These are phyloP conservation scores for Stichopus horrens DNA, from an alignment of 53 echinoderm and acorn worm genomes.

Conservation along the genomic window DNA sequence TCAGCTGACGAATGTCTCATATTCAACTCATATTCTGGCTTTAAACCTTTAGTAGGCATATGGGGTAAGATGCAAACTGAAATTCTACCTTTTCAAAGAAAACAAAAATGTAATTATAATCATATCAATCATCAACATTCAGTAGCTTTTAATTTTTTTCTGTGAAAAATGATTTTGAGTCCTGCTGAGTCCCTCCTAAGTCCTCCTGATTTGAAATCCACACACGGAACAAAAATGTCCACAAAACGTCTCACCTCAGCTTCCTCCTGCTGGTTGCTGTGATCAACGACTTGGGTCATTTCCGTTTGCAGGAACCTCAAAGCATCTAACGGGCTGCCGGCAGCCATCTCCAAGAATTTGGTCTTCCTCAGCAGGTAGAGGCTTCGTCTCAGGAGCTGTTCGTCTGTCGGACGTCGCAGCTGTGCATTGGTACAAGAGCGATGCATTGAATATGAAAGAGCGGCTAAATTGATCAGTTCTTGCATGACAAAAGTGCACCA, in stretches of 20 bases:
- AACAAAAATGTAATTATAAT: no score
- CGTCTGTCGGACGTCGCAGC: conserved; percentile 78
- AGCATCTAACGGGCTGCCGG: conserved; percentile 75
- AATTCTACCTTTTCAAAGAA: no score
- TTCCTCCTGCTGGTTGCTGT: conserved; percentile 77
- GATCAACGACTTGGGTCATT: conserved; percentile 75
- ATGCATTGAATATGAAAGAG: background rate
- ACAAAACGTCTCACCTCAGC: conserved; percentile 68
- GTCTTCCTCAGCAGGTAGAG: conserved; percentile 81
- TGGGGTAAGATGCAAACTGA: no score
- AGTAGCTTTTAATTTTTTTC: no score
- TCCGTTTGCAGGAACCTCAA: conserved; percentile 82
- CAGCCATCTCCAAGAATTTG: conserved; percentile 85
- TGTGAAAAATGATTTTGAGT: no score
- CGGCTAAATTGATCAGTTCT: background rate
- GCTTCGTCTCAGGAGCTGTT: conserved; percentile 74
- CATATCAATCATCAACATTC: no score
- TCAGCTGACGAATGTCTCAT: no score
- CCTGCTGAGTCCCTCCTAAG: no score
- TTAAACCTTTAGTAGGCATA: no score
- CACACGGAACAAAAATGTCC: no score
- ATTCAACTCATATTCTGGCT: no score
- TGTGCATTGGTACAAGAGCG: conserved; percentile 20
- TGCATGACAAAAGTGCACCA: background rate
- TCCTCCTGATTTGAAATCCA: no score